phyloP scores from a whole-genome alignment of 92 coral and sea anemone genomes.

The Bergia puertoricense region DNA sequence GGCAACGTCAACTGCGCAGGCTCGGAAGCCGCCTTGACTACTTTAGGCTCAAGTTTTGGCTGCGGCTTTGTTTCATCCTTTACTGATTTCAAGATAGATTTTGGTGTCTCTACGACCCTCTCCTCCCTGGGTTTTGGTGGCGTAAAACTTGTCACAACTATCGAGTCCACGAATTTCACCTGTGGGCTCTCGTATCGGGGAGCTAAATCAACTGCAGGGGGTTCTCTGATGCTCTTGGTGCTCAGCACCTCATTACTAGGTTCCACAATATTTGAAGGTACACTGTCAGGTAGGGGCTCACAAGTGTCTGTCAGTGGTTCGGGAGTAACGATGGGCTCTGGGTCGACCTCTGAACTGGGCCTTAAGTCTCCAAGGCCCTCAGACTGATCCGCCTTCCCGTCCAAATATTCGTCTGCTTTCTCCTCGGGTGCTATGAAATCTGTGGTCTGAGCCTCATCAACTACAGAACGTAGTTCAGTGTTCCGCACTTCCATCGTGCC shows the following conservation, averaged over 20 bases:
- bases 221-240: not conserved
- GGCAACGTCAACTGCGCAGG: not conserved
- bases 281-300: constrained; percentile 7
- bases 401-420: not conserved
- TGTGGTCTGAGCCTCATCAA: not conserved
- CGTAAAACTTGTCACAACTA: constrained; percentile 11
- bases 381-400: not conserved
- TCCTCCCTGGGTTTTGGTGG: constrained; percentile 25
- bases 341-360: not conserved
- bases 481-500: not conserved
- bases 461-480: not conserved
- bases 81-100: constrained; percentile 17
- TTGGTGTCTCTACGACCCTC: not conserved
- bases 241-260: not conserved
- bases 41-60: not conserved
- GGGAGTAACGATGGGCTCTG: not conserved
- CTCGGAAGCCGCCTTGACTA: not conserved
- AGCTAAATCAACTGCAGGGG: not conserved
- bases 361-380: not conserved
- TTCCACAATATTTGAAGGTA: not conserved
- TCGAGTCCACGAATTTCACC: constrained; percentile 35
- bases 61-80: constrained; percentile 22
- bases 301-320: not conserved
- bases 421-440: not conserved
- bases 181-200: not conserved